Percentiles rank a stretch among this genome's conserved stretches.
Conservation (phyloP, 2,113 vertebrate genomes). For the Bagarius yarrelli region DNA sequence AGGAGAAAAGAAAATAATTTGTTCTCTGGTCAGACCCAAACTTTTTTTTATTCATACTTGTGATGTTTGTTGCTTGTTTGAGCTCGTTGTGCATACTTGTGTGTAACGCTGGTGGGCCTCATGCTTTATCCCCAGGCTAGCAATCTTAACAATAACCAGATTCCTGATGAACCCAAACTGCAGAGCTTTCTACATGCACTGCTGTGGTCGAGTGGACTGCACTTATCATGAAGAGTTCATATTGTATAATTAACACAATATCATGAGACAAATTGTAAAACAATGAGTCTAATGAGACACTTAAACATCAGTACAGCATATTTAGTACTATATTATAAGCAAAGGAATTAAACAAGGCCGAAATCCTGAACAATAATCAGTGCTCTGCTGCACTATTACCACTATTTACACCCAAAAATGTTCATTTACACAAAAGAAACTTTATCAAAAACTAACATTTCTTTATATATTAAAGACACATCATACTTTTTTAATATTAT, state of each 20-base stretch:
- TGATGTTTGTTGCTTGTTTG: conserved; percentile 9
- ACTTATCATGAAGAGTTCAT: too few species aligned
- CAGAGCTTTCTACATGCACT: too few species aligned
- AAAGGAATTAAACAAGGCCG: background rate
- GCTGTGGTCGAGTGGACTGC: too few species aligned
- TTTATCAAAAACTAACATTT: background rate
- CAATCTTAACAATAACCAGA: conserved; percentile 51
- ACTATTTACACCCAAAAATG: too few species aligned
- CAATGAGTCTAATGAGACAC: background rate
- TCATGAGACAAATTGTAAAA: background rate
- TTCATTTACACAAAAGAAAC: background rate
- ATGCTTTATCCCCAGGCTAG: background rate
- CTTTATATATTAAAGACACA: background rate
- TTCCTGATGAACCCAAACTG: background rate
- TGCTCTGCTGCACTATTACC: background rate
- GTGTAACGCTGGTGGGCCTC: conserved; percentile 1
- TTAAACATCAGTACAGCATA: background rate
- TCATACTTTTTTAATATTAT: background rate
- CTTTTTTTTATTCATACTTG: background rate
- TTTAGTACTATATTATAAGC: background rate
- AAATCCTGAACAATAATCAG: background rate
- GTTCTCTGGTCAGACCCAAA: background rate
- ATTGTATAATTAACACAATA: too few species aligned
- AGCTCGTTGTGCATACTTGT: conserved; percentile 15
- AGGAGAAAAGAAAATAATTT: background rate